Evolutionary conservation across 64 coral and sea anemone species (phyloP), one percentile per base, ranked within the genome.

Genomic region (Acropora tenuis): DNA sequence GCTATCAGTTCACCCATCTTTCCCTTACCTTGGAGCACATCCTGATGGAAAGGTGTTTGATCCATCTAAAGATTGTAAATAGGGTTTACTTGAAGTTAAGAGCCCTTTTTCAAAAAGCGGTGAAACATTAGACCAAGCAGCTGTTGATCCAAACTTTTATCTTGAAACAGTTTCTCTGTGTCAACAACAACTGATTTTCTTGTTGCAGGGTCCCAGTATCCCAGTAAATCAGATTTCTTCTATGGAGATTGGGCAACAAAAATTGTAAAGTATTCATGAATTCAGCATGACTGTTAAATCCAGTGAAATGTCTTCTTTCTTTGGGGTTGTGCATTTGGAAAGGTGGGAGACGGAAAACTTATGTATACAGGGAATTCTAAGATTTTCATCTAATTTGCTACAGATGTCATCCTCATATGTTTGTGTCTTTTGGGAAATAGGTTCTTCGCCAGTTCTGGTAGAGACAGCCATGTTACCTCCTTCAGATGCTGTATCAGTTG

Each of bases 261-360:
- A 89, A 78, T 11, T 45, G 5, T 18, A 89, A 63, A 47, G 41
- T 77, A n/a, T 66, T 50, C 57, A 55, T 90, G 18, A 94, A 90
- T 60, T 72, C 41, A 73, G 8, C 67, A 59, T 92, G 30, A 85
- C 58, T 18, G 8, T 86, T 89, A 55, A 90, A 90, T 41, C 93
- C 88, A 8, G 93, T 94, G 44, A 78, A 94, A 44, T 94, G 87
- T 78, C 74, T n/a, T 90, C 88, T n/a, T 94, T 94, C 41, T 75
- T 78, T 13, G 44, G 6, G 8, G 79, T 93, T 15, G 92, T 89
- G 47, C 78, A 93, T 58, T 88, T 93, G 2, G 91, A 93, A 40
- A 93, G 43, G 80, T 93, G 92, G 65, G 86, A 57, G 0, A 89
- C 50, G 6, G 92, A 93, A 89, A 89, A 89, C 3, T 41, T 8